Base-by-base conservation (phyloP, 2,888 invertebrate genomes). In the Orchesella flavescens region DNA sequence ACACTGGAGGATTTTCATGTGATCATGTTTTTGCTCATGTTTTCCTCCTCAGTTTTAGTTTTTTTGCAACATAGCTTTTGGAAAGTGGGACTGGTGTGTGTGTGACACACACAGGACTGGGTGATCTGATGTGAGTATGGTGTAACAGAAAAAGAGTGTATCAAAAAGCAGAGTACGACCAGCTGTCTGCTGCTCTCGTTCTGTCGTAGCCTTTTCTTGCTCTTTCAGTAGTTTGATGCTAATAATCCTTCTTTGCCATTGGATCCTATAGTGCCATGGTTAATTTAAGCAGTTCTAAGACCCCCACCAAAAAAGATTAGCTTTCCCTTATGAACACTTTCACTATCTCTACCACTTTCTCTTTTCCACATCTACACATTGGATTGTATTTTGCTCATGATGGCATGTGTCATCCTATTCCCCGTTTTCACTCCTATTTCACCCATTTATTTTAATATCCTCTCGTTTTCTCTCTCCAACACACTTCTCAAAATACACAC, bases 221-320 rank as follows among this genome's bases (percentile, higher is more conserved):
- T 63, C 63, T 24, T 63, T 55, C n/a, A n/a, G 44, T 57, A 53
- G 13, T 23, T 43, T 78, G 66, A 81, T 81, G 81, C 81, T 72
- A 81, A 74, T 74, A 81, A 74, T 74, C 69, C 81, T 81, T 68
- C 71, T 21, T 49, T 66, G 55, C 66, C 68, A 63, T 63, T 24
- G 63, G 7, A 17, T 2, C n/a, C 17, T 34, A n/a, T n/a, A 71
- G 34, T 63, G 74, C 66, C 74, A 74, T 59, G 81, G 66, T 81
- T 81, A 81, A 80, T 81, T 81, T 81, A 81, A 81, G 69, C 81
- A 68, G 17, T 59, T 53, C 34, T 73, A 59, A 59, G 61, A 61
- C 61, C 61, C 59, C 46, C 53, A 53, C 15, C 53, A 15, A 61
- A 44, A 44, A 59, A 73, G 73, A 59, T 73, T 73, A 59, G 73